Evolutionary conservation across 2,797 vertebrate genomes (phyloP).

Genomic region (Dendrocincla fuliginosa): DNA sequence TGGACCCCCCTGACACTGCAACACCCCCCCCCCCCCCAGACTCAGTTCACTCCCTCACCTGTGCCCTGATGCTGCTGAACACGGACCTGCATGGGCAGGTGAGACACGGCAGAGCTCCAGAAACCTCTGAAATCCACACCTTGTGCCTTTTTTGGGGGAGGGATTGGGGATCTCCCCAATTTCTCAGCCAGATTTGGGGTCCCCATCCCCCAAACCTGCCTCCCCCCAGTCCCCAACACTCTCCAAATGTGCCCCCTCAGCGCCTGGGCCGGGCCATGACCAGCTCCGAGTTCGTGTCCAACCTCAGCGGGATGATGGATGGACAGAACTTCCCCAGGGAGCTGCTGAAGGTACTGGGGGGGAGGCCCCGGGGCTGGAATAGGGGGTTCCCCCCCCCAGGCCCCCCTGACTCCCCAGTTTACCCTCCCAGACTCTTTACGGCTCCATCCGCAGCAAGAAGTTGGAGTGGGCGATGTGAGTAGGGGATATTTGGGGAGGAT

Average conservation of each 20-base stretch:
- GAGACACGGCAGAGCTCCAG: background rate
- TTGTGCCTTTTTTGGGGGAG: background rate
- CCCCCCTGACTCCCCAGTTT: background rate
- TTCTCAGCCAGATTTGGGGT: background rate
- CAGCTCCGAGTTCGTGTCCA: background rate
- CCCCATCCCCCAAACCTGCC: background rate
- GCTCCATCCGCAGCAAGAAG: slow-evolving; percentile 86
- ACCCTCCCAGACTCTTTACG: slow-evolving; percentile 80
- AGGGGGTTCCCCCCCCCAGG: too few species aligned
- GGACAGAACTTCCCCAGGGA: slow-evolving; percentile 86
- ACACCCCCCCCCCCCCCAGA: background rate
- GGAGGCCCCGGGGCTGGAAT: background rate
- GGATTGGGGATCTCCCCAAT: background rate
- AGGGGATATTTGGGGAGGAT: background rate
- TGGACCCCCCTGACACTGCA: too few species aligned
- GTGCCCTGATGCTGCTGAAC: background rate
- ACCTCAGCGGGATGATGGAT: background rate
- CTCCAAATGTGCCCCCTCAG: background rate
- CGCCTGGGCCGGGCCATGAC: background rate
- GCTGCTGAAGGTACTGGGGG: slow-evolving; percentile 82
- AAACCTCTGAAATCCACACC: background rate
- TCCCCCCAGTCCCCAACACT: background rate
- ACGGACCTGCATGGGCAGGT: background rate
- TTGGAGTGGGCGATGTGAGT: slow-evolving; percentile 90
- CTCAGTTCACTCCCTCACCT: background rate